Base-by-base conservation (phyloP, 2,797 vertebrate genomes). In the Falco naumanni region DNA sequence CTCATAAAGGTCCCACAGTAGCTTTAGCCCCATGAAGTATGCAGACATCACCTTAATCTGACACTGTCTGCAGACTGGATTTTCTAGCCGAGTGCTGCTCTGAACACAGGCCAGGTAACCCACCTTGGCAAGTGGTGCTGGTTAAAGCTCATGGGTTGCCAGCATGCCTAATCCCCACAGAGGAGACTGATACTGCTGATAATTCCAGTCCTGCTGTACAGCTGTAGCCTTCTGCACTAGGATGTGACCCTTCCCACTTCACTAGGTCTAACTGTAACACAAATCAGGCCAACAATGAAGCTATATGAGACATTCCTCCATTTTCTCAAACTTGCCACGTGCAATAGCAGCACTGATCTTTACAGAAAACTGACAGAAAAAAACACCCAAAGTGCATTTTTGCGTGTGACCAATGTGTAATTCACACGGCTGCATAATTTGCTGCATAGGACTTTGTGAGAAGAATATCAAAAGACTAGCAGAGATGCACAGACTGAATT, bases 241-340 rank as follows among this genome's bases (percentile, higher is more conserved):
- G 16, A 56, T 9, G 13, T 26, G 45, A 37, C 33, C 9, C 33
- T 63, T 80, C 31, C 74, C 33, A 7, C 48, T 22, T 2, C 0
- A 19, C 20, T 19, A 11, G 2, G 14, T 76, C 63, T 24, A 9
- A n/a, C 15, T 16, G 9, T 13, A 33, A 56, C 0, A 1, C 15
- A 19, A 65, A 68, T 54, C 37, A 41, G 51, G 24, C 16, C 65
- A 70, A 41, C 56, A 69, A 29, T 0, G 1, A 74, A 92, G 31
- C 41, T 60, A 19, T 11, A 20, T 6, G 47, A 66, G 43, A 53
- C 5, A 13, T 21, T 61, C 47, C n/a, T 48, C 47, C 10, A 5
- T 22, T 48, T 75, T 43, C 57, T 82, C 31, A 21, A 57, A 43
- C 51, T 31, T 3, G 2, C 24, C 34, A 24, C 0, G 4, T 48